Evolutionary conservation across 2,888 invertebrate species (phyloP), one percentile per base, ranked within the genome.

Genomic region (Serrognathus titanus): DNA sequence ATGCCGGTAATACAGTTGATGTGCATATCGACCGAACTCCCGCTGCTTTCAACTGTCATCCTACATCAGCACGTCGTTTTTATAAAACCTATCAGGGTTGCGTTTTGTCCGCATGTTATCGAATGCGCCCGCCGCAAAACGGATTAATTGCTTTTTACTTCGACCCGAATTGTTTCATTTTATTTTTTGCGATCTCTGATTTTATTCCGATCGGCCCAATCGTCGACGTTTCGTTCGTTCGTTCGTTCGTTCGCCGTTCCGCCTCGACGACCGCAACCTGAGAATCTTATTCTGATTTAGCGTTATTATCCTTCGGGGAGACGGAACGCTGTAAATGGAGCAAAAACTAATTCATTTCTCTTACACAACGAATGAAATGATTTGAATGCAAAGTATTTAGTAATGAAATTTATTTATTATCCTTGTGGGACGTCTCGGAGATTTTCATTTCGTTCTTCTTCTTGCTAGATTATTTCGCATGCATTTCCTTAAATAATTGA

Each of bases 81-180:
- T 65, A 64, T 63, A 64, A 63, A 66, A 65, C 61, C 66, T 61
- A 64, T 64, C 66, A 61, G 57, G 58, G 53, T 63, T 55, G 55
- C 60, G 63, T 60, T 60, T 66, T 63, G 68, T 71, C 70, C 72
- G 65, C 72, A 71, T 72, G 75, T 74, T 72, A 74, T 73, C 71
- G 71, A 73, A 74, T 73, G 69, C 69, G 66, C 54, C 57, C 62
- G 57, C 73, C 72, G 61, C 73, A 73, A 70, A 74, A 71, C 69
- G 68, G 69, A 73, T 73, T 73, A 73, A 75, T 74, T 72, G 72
- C 69, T 71, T 71, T 74, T 71, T 71, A 69, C 67, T 66, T 68
- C 58, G 57, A 46, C 46, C 43, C 12, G 2, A 43, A 43, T 43
- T 43, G 43, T 43, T 43, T 16, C 16, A 16, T 16, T 43, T 11